A percentile compares a stretch with the other conserved stretches of the same genome.
Evolutionary conservation across 2,113 vertebrate species (phyloP).

Genomic region (Tor tambroides): DNA sequence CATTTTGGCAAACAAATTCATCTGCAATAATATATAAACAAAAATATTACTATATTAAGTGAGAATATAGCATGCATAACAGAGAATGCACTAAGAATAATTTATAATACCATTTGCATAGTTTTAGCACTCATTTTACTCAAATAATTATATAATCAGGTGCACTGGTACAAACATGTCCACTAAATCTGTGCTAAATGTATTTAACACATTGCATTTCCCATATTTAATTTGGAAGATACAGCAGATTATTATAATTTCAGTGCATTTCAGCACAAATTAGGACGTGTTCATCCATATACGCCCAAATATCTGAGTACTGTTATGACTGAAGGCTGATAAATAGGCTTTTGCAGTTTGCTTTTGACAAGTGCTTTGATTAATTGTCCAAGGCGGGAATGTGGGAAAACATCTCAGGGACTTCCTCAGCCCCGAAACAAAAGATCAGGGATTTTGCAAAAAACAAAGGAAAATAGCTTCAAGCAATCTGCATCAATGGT

Average conservation of each 20-base stretch:
- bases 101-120: not conserved
- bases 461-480: conserved; percentile 12
- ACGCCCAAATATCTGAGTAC: not conserved
- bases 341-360: conserved; percentile 21
- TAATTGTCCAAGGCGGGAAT: conserved; percentile 10
- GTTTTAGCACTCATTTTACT: not conserved
- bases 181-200: not conserved
- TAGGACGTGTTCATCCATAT: not conserved
- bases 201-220: not conserved
- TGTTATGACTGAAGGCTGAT: conserved; percentile 24
- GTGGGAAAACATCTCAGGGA: not conserved
- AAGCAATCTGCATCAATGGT: not conserved
- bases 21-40: not conserved
- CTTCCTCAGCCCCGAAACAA: conserved; percentile 21
- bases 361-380: conserved; percentile 25
- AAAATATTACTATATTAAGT: not conserved
- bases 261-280: not conserved
- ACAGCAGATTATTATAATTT: not conserved
- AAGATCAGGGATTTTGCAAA: conserved; percentile 25
- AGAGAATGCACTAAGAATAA: not conserved
- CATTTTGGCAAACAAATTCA: not conserved
- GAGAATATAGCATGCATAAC: not conserved
- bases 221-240: not conserved
- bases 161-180: not conserved
- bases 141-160: not conserved